Base-by-base conservation (phyloP, 1,140 invertebrate species). In the Sarcophaga bullata region DNA sequence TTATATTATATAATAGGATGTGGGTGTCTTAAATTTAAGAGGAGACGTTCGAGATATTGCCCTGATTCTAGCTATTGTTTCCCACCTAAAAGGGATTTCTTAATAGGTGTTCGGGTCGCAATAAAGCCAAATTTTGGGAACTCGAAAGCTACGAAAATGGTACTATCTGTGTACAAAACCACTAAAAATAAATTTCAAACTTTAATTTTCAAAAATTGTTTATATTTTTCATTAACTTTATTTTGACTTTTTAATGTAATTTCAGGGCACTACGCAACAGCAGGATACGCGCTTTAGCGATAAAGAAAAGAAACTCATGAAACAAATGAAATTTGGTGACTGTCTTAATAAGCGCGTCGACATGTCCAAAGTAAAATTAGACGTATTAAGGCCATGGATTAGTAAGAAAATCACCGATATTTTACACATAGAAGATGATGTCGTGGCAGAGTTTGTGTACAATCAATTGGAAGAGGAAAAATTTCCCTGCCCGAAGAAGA, bases 331-430 rank as follows among this genome's bases (percentile, higher is more conserved):
- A 90, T 99, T 99, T 92, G 96, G 96, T 52, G 97, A 99, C 90
- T 95, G 95, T 84, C 91, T 99, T 73, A 94, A 95, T 82, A 95
- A 95, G 90, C 97, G 95, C 93, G 97, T 99, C 89, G 98, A 99
- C 90, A 98, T 99, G 96, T 95, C 95, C 58, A 99, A 99, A 92
- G 97, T 99, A 48, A 99, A 99, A 91, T 91, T 99, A 84, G 98
- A 99, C 88, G 97, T 98, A 10, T 93, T 99, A 84, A 99, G 99
- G 90, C 99, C 99, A 84, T 99, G 99, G 98, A 99, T 99, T 86
- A 96, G 97, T 46, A 95, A 97, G 86, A 97, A 97, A 91, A 95
- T 99, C 50, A 99, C 97, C 0, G 96, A 98, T 89, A 94, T 99
- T 58, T 92, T 99, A 47, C 96, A 94, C 86, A 97, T 99, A 90